These are phyloP conservation scores for Macrophya annulata DNA, from an alignment of 2,888 invertebrate genomes.

Conservation along the genomic window DNA sequence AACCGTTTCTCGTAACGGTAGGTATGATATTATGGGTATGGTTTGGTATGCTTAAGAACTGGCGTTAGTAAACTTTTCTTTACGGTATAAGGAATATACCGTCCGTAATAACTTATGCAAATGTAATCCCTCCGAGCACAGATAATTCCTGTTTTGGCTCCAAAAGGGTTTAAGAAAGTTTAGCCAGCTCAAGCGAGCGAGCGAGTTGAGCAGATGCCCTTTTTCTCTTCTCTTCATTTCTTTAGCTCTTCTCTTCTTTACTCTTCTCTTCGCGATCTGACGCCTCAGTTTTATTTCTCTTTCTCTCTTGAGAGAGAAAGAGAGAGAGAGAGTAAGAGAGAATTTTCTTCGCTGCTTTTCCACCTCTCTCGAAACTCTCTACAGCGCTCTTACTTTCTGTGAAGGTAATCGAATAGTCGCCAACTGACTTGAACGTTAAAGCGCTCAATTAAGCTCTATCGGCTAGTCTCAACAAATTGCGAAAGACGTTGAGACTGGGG, in stretches of 20 bases:
- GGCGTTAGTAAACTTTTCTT: background rate
- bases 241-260: background rate
- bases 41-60: background rate
- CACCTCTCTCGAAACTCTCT: constrained; percentile 37
- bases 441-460: constrained; percentile 48
- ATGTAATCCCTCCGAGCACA: constrained; percentile 51
- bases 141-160: constrained; percentile 54
- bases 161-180: constrained; percentile 52
- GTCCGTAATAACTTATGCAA: constrained; percentile 52
- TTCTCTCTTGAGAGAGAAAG: too few species aligned
- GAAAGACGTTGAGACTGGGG: constrained; percentile 15
- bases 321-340: too few species aligned
- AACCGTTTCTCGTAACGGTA: background rate
- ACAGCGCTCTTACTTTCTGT: constrained; percentile 21
- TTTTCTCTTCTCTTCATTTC: too few species aligned
- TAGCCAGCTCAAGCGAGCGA: constrained; percentile 23
- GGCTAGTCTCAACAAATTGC: constrained; percentile 44
- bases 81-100: constrained; percentile 11
- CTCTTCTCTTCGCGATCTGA: background rate
- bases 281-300: constrained; percentile 37
- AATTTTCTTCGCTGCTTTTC: constrained; percentile 41
- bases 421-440: constrained; percentile 43
- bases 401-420: constrained; percentile 53
- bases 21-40: background rate
- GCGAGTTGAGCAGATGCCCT: constrained; percentile 18